Evolutionary conservation across 2,797 vertebrate species (phyloP).

Genomic region (Phaenicophaeus curvirostris): DNA sequence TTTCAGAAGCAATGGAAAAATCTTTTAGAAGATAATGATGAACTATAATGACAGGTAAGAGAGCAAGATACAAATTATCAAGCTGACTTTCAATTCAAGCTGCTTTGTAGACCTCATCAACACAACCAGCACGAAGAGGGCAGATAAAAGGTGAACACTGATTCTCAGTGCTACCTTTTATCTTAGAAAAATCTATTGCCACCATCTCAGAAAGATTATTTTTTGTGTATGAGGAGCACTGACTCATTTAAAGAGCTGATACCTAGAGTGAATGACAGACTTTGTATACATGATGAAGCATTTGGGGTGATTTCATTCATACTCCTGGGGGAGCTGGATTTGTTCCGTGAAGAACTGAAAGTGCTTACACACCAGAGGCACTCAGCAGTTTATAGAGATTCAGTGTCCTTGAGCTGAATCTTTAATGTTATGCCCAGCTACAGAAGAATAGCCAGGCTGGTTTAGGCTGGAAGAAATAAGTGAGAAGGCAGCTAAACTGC

Average conservation of each 20-base stretch:
- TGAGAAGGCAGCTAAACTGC: not conserved
- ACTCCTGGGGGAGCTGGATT: not conserved
- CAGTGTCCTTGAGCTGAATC: not conserved
- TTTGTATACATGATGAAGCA: not conserved
- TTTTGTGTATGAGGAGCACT: slow-evolving; percentile 11
- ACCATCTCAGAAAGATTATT: slow-evolving; percentile 41
- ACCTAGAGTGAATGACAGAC: not conserved
- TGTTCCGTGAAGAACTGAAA: not conserved
- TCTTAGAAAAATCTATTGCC: slow-evolving; percentile 31
- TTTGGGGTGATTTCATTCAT: slow-evolving; percentile 11
- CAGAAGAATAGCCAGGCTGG: not conserved
- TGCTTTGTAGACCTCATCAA: slow-evolving; percentile 35
- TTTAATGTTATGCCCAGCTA: not conserved
- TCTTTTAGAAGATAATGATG: slow-evolving; percentile 42
- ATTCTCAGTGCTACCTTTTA: slow-evolving; percentile 12
- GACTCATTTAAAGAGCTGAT: not conserved
- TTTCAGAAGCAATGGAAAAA: slow-evolving; percentile 51
- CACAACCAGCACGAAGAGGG: not conserved
- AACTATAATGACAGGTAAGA: slow-evolving; percentile 38
- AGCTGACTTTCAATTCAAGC: not conserved
- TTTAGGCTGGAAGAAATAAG: slow-evolving; percentile 6
- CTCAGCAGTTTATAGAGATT: not conserved
- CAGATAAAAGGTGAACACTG: slow-evolving; percentile 28
- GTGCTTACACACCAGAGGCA: not conserved
- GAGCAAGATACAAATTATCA: slow-evolving; percentile 46